Base-by-base conservation (phyloP, 1,140 invertebrate species). In the Drosophila parvula region DNA sequence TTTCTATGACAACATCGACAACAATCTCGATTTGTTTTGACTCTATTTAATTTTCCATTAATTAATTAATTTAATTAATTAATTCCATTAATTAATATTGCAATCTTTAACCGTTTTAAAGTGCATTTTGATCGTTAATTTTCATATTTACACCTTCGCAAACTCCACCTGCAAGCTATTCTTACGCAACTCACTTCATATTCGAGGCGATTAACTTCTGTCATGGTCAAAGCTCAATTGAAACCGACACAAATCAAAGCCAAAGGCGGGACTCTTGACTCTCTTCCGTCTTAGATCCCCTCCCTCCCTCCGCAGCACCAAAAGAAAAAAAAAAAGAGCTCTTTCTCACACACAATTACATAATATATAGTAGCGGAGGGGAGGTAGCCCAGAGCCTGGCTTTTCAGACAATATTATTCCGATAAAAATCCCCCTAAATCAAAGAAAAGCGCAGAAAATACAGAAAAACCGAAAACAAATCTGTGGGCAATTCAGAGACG, bases 211-310 rank as follows among this genome's bases (percentile, higher is more conserved):
- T 64, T 34, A 60, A 65, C 57, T 65, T 62, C 80, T 85, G 81
- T 85, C 81, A 80, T 76, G 81, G 81, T 77, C 81, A 68, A 79
- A 77, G 78, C 75, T 78, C 73, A 85, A 78, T 84, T 60, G 59
- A 60, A 59, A 41, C 41, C 43, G 53, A 67, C 44, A 76, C 63
- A 79, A 81, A 55, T 60, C 40, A 80, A 44, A 55, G 56, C 59
- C 74, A 63, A 18, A 68, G 65, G 65, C 65, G 64, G 64, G 50
- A 77, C 51, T 53, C 32, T 36, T 1, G 38, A 68, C 41, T 43
- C 74, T 85, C 81, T 86, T 85, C 81, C 81, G 78, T 85, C 81
- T 85, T 67, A 74, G 81, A 85, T 86, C 70, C n/a, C n/a, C n/a
- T n/a, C n/a, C n/a, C n/a, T 67, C 16, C 28, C 45, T 22, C 32